Evolutionary conservation across 2,113 vertebrate genomes (phyloP).

Genomic region (Trichechus manatus): DNA sequence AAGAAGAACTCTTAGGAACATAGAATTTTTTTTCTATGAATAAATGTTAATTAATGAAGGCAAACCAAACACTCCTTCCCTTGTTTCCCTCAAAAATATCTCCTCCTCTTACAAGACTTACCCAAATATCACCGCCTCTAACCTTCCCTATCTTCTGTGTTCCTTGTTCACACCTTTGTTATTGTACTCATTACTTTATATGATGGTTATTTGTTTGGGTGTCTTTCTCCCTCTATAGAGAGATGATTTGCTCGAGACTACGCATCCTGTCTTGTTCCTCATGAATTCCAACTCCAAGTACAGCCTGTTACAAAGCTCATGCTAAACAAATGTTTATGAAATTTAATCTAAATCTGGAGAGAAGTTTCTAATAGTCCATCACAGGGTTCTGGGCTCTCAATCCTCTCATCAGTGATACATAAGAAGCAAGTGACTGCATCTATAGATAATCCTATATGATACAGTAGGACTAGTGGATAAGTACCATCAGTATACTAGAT

Average conservation of each 20-base stretch:
- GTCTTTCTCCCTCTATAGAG: not conserved
- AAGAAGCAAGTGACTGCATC: conserved; percentile 10
- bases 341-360: conserved; percentile 48
- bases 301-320: not conserved
- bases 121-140: not conserved
- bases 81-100: not conserved
- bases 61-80: not conserved
- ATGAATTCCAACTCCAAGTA: not conserved
- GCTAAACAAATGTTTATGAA: not conserved
- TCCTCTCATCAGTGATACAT: not conserved
- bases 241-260: not conserved
- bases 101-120: conserved; percentile 5
- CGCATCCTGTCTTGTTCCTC: not conserved
- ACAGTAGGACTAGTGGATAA: not conserved
- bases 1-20: not conserved
- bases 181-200: not conserved
- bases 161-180: not conserved
- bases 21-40: not conserved
- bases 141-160: not conserved
- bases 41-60: not conserved
- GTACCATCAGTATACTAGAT: not conserved
- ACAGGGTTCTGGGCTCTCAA: not conserved
- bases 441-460: not conserved
- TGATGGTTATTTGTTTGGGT: not conserved
- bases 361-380: not conserved